phyloP scores from a whole-genome alignment of 1,140 invertebrate species.

The Temnothorax curvispinosus region DNA sequence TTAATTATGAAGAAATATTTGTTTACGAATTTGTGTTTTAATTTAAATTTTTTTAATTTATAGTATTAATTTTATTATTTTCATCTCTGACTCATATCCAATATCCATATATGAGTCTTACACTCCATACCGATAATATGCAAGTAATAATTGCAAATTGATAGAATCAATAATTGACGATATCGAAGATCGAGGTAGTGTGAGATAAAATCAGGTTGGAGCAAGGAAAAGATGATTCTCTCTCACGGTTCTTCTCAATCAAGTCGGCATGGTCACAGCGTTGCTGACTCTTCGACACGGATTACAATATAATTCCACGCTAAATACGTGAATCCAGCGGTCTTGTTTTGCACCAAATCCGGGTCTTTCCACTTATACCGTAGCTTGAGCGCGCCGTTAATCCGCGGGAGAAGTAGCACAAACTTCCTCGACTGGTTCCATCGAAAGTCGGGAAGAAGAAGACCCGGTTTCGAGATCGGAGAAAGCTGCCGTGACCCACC shows the following conservation, averaged over 20 bases:
- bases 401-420: conserved; percentile 46
- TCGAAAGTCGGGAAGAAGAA: conserved; percentile 45
- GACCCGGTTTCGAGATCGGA: conserved; percentile 64
- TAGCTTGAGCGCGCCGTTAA: conserved; percentile 22
- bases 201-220: background rate
- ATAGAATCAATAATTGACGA: conserved; percentile 3
- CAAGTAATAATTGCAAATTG: background rate
- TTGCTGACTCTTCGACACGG: background rate
- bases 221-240: background rate
- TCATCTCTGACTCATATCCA: background rate
- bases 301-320: conserved; percentile 36
- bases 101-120: background rate
- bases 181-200: background rate
- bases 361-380: background rate
- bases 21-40: background rate
- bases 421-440: conserved; percentile 15
- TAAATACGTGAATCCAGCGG: conserved; percentile 18
- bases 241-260: background rate
- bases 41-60: background rate
- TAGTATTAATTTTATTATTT: background rate
- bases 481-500: conserved; percentile 64
- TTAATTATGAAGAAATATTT: background rate
- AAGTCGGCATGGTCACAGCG: background rate
- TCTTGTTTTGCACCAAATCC: conserved; percentile 3
- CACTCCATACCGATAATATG: background rate